Percentiles rank a stretch among this genome's conserved stretches.
phyloP scores from a whole-genome alignment of 2,113 vertebrate genomes.

The Xiphophorus maculatus region DNA sequence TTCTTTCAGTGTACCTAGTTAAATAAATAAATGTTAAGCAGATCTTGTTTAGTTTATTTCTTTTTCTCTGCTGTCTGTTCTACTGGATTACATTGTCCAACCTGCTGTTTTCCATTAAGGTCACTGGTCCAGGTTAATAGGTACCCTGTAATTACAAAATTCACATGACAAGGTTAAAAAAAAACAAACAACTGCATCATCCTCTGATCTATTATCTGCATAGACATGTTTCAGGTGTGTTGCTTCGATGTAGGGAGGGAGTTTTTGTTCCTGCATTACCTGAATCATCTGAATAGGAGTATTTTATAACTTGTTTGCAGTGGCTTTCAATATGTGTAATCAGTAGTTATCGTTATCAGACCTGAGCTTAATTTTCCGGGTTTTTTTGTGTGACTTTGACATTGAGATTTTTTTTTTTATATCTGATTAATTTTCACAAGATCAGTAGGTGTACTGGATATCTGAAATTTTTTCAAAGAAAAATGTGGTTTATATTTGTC shows the following conservation, averaged over 20 bases:
- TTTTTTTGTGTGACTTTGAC: slow-evolving; percentile 35
- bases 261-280: slow-evolving; percentile 56
- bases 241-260: slow-evolving; percentile 35
- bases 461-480: slow-evolving; percentile 39
- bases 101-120: slow-evolving; percentile 69
- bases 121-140: slow-evolving; percentile 62
- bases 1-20: slow-evolving; percentile 80
- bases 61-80: slow-evolving; percentile 52
- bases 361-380: slow-evolving; percentile 45
- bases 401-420: slow-evolving; percentile 34
- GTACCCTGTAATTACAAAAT: slow-evolving; percentile 43
- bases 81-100: slow-evolving; percentile 71
- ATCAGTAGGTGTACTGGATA: slow-evolving; percentile 60
- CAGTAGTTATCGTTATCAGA: slow-evolving; percentile 42
- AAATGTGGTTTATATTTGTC: slow-evolving; percentile 10
- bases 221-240: slow-evolving; percentile 56
- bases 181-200: slow-evolving; percentile 54
- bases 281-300: slow-evolving; percentile 45
- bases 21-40: slow-evolving; percentile 80
- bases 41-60: slow-evolving; percentile 76
- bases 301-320: slow-evolving; percentile 53
- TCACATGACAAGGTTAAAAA: slow-evolving; percentile 50
- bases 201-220: slow-evolving; percentile 38
- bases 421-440: slow-evolving; percentile 41
- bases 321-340: slow-evolving; percentile 52